phyloP scores from a whole-genome alignment of 2,888 invertebrate species.

The Diploptera punctata region DNA sequence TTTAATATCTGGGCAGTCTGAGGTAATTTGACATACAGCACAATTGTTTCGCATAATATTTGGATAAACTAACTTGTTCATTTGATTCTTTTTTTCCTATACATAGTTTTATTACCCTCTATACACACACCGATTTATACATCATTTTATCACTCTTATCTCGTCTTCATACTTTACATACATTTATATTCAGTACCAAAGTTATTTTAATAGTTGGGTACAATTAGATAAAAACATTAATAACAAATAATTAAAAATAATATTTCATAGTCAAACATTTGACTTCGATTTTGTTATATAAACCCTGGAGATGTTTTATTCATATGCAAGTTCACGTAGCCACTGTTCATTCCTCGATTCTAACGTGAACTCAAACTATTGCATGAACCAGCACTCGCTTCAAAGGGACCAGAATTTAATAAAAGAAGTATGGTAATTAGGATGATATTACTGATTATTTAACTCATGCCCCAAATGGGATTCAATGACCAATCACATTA shows the following conservation, averaged over 20 bases:
- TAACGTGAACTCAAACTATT: no score
- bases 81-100: neutral
- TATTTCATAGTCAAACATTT: neutral
- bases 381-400: no score
- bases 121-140: constrained; percentile 17
- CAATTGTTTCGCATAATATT: constrained; percentile 30
- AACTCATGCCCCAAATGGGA: no score
- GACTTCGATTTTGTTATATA: no score
- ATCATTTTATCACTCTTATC: neutral
- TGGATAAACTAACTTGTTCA: constrained; percentile 14
- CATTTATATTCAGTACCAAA: constrained; percentile 18
- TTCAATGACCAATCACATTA: no score
- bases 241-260: constrained; percentile 25
- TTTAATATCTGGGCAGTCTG: constrained; percentile 35
- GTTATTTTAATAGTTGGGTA: neutral
- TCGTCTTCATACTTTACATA: constrained; percentile 8
- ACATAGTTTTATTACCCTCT: constrained; percentile 12
- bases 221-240: constrained; percentile 15
- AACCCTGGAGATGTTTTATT: no score
- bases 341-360: no score
- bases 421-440: no score
- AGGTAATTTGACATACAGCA: constrained; percentile 34
- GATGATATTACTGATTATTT: no score
- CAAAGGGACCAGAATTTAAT: no score
- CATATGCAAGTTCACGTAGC: no score